These are phyloP conservation scores for Dermatemys mawii DNA, from an alignment of 2,113 vertebrate genomes.

Conservation along the genomic window DNA sequence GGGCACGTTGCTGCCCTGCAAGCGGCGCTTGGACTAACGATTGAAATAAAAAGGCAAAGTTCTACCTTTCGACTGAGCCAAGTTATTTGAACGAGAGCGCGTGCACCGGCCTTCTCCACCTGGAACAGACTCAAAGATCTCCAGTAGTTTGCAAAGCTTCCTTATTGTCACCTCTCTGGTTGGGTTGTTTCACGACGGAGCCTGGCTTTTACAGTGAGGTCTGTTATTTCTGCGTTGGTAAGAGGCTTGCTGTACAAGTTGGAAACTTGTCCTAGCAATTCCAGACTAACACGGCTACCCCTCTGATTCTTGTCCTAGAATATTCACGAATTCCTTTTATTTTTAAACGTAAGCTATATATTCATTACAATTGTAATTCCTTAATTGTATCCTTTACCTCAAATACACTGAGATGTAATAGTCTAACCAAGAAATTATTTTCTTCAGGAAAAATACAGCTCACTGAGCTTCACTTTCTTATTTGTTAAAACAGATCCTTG, in stretches of 20 bases:
- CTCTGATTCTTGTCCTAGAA: too few relatives aligned
- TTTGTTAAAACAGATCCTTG: not conserved
- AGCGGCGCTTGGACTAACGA: not conserved
- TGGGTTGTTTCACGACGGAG: not conserved
- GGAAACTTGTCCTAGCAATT: too few relatives aligned
- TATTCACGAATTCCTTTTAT: not conserved
- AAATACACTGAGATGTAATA: not conserved
- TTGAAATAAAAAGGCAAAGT: not conserved
- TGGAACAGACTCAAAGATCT: not conserved
- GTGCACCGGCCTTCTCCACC: not conserved
- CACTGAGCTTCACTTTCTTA: not conserved
- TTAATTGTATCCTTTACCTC: not conserved
- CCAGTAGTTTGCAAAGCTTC: not conserved
- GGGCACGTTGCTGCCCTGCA: not conserved
- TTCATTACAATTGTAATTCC: not conserved
- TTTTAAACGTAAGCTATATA: not conserved
- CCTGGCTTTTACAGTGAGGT: not conserved
- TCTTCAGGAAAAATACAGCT: too few relatives aligned
- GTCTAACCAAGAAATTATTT: not conserved
- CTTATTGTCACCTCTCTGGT: not conserved
- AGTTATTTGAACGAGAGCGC: not conserved
- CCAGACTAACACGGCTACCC: too few relatives aligned
- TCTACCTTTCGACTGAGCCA: not conserved
- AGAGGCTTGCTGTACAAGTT: not conserved
- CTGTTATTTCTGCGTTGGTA: not conserved